A percentile compares a stretch with the other conserved stretches of the same genome.
Evolutionary conservation across 2,888 invertebrate species (phyloP).

Genomic region (Drosophila diplacantha): DNA sequence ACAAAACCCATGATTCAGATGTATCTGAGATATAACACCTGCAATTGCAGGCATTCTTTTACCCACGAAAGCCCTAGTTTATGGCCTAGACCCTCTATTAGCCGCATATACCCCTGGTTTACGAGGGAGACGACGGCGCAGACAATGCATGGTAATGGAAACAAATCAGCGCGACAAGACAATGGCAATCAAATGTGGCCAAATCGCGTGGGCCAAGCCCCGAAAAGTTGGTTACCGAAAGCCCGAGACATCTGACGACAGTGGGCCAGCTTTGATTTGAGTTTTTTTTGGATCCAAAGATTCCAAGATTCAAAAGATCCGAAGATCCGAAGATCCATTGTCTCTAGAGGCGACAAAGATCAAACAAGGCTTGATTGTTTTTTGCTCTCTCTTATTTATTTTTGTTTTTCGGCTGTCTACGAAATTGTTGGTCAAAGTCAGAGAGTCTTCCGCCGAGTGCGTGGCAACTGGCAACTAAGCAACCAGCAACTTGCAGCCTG

Average conservation of each 20-base stretch:
- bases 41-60: neutral
- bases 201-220: slow-evolving; percentile 44
- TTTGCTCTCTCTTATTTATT: neutral
- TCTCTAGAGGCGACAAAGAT: slow-evolving; percentile 17
- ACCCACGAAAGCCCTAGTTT: neutral
- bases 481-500: slow-evolving; percentile 17
- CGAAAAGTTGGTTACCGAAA: slow-evolving; percentile 7
- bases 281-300: neutral
- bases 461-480: slow-evolving; percentile 16
- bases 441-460: slow-evolving; percentile 19
- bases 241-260: slow-evolving; percentile 21
- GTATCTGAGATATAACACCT: neutral
- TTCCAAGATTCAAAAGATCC: slow-evolving; percentile 5
- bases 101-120: neutral
- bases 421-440: slow-evolving; percentile 20
- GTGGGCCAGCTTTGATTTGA: slow-evolving; percentile 27
- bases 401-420: neutral
- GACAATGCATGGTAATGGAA: slow-evolving; percentile 19
- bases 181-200: slow-evolving; percentile 58
- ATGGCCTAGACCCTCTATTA: neutral
- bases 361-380: slow-evolving; percentile 20
- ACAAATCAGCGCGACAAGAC: slow-evolving; percentile 36
- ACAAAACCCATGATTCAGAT: no score
- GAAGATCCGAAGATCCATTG: slow-evolving; percentile 25
- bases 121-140: neutral